Percentiles rank a stretch among this genome's conserved stretches.
Conservation (phyloP, 2,797 vertebrate genomes). For the Iguana delicatissima region DNA sequence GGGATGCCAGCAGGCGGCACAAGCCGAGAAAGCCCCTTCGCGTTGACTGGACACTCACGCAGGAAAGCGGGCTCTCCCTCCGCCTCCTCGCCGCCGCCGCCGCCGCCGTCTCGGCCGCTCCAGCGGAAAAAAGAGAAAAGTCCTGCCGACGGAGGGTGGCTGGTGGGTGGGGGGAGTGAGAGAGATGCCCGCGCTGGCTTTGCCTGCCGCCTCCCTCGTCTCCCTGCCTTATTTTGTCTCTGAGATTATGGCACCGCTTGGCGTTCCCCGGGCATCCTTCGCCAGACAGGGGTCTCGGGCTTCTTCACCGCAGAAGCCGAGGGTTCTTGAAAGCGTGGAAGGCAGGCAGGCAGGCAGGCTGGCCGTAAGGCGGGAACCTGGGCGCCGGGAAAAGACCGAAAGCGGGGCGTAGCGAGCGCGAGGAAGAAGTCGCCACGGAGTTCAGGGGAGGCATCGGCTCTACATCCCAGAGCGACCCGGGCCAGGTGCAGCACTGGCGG, state of each 20-base stretch:
- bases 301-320: background rate
- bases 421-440: conserved; percentile 9
- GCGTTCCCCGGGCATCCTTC: conserved; percentile 56
- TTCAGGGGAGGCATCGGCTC: conserved; percentile 58
- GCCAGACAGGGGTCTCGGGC: background rate
- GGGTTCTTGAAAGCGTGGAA: too few relatives aligned
- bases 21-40: background rate
- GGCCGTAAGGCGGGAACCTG: background rate
- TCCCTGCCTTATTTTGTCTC: background rate
- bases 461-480: conserved; percentile 60
- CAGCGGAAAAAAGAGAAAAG: conserved; percentile 31
- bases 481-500: conserved; percentile 68
- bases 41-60: background rate
- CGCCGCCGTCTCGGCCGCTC: background rate
- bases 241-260: background rate
- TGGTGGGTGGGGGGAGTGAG: background rate
- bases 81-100: too few relatives aligned
- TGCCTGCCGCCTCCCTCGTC: background rate
- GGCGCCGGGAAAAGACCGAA: background rate
- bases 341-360: background rate
- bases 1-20: background rate
- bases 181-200: background rate
- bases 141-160: conserved; percentile 28
- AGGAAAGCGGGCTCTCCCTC: too few relatives aligned
- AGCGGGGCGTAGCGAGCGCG: background rate